Evolutionary conservation across 2,113 vertebrate genomes (phyloP), one percentile per base, ranked within the genome.

Genomic region (Fulica atra): DNA sequence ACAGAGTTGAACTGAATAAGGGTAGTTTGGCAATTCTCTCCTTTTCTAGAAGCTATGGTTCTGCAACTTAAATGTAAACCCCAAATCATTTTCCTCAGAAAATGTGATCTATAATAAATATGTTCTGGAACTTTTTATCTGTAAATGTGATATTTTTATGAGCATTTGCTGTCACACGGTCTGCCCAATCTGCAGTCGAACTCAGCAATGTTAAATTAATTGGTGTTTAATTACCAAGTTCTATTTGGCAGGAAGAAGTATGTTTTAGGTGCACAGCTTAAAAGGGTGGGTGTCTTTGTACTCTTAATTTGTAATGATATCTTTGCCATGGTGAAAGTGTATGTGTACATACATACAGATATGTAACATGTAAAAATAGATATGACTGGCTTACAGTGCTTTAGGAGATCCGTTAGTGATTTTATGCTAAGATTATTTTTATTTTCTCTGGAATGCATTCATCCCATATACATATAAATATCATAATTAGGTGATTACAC

Each of bases 401-500:
- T 68, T 14, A n/a, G 26, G 72, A 53, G 48, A 19, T 85, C 35
- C 3, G 1, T 42, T 53, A 82, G 8, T 72, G 28, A 38, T 64
- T 40, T 29, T 51, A 36, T 15, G 13, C 21, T 16, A 40, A 21
- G 29, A 46, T 46, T 46, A 9, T 35, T 23, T 35, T 57, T 54
- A 6, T 46, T 36, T 53, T 51, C 46, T 82, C 28, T 63, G 21
- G 64, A 70, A 66, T 20, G 8, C 9, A 31, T 77, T 90, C 65
- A 54, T 90, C n/a, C 14, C 0, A 0, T 60, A 2, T 11, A n/a
- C 0, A 23, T 59, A 7, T 51, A 14, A 77, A n/a, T 50, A 61
- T 65, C 60, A 38, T 73, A 69, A 59, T 72, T 5, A 82, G 18
- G 28, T 87, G 16, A 85, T 88, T 73, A 25, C 29, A 38, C 11